These are phyloP conservation scores for Drosophila percnosoma DNA, from an alignment of 2,888 invertebrate species.

Conservation along the genomic window DNA sequence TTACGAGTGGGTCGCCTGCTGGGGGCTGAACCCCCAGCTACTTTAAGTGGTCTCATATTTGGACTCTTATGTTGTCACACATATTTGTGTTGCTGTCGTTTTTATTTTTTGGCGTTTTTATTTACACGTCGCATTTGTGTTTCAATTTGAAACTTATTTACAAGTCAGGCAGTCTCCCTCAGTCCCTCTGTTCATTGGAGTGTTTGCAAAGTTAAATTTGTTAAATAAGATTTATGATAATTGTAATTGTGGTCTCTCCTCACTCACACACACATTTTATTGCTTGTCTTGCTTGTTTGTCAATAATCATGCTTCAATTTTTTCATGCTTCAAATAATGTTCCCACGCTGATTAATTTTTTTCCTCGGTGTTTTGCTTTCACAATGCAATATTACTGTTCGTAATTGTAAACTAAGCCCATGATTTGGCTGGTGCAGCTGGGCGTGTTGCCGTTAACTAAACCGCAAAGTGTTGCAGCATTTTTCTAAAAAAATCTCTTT, in stretches of 20 bases:
- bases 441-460: constrained; percentile 32
- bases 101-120: constrained; percentile 42
- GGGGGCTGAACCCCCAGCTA: constrained; percentile 33
- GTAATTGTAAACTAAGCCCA: constrained; percentile 49
- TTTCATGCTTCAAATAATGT: constrained; percentile 35
- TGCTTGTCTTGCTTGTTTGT: constrained; percentile 4
- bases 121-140: constrained; percentile 50
- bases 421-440: constrained; percentile 39
- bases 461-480: constrained; percentile 36
- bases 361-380: constrained; percentile 3
- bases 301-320: constrained; percentile 33
- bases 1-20: constrained; percentile 25
- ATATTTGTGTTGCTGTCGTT: constrained; percentile 25
- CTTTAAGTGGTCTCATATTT: constrained; percentile 59
- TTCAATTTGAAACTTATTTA: constrained; percentile 50
- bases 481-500: constrained; percentile 30
- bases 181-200: constrained; percentile 23
- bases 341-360: constrained; percentile 69
- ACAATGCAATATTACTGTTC: constrained; percentile 7
- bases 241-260: constrained; percentile 33
- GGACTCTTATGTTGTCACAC: constrained; percentile 40
- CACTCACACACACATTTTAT: neutral
- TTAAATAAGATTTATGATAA: constrained; percentile 69
- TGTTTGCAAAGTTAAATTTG: constrained; percentile 62
- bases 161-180: constrained; percentile 6